These are phyloP conservation scores for Drosophila diplacantha DNA, from an alignment of 2,888 invertebrate genomes.

Conservation along the genomic window DNA sequence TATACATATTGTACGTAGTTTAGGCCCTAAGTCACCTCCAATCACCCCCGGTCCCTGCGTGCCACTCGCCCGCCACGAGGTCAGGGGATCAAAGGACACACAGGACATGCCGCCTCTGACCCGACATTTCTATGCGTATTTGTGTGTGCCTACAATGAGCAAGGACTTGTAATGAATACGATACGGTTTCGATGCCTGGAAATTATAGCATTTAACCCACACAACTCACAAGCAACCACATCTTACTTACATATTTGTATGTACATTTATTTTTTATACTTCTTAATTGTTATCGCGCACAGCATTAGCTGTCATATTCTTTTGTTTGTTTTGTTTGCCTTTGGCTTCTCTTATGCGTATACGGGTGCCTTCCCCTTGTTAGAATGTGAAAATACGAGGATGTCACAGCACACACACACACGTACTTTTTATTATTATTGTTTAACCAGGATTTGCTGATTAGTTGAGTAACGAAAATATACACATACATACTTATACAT, in stretches of 20 bases:
- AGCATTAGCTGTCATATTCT: slow-evolving; percentile 6
- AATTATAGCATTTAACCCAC: slow-evolving; percentile 34
- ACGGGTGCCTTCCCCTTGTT: neutral
- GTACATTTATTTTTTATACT: slow-evolving; percentile 3
- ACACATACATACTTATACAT: neutral
- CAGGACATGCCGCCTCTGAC: neutral
- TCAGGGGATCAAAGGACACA: slow-evolving; percentile 9
- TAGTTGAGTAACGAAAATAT: slow-evolving; percentile 46
- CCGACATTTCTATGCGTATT: slow-evolving; percentile 24
- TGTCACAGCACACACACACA: slow-evolving; percentile 13
- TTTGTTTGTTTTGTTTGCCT: slow-evolving; percentile 29
- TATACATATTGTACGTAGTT: slow-evolving; percentile 25
- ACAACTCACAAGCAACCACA: neutral
- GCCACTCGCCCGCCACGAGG: neutral
- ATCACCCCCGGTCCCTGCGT: neutral
- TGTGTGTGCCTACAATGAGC: slow-evolving; percentile 29
- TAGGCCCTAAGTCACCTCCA: slow-evolving; percentile 11
- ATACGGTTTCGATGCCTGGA: slow-evolving; percentile 16
- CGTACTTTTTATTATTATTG: slow-evolving; percentile 24
- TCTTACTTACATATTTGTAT: neutral
- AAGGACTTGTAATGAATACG: slow-evolving; percentile 19
- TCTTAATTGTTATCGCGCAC: slow-evolving; percentile 30
- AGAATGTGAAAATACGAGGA: neutral
- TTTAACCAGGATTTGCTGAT: slow-evolving; percentile 36
- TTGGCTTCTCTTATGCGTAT: neutral